Base-by-base conservation (phyloP, 2,888 invertebrate genomes). In the Tholera decimalis region DNA sequence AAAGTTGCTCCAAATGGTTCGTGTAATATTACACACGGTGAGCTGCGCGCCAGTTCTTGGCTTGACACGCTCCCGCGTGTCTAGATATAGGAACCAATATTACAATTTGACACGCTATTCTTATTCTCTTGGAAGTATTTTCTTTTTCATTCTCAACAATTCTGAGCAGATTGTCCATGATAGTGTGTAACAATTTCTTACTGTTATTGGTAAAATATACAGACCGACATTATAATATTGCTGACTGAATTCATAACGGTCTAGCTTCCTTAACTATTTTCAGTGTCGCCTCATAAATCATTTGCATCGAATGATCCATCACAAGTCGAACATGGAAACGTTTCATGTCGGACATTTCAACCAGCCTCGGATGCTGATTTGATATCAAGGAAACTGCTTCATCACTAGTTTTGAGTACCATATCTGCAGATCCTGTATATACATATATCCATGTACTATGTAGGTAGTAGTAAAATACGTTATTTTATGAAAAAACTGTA, bases 301-400 rank as follows among this genome's bases (percentile, higher is more conserved):
- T 79, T 85, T 80, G 82, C 78, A 77, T 82, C 74, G 75, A 67
- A 79, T 80, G 79, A 86, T 88, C 85, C 73, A 88, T 88, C 86
- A 88, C 77, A 65, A 59, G 73, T 65, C 64, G 64, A 72, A 73
- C 60, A 54, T 67, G 53, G 28, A 73, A 72, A 66, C 72, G 68
- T 77, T 78, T 73, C 65, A 71, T 62, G 65, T 72, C 69, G 68
- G 76, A 74, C 53, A 63, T 69, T 65, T 62, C 73, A 71, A 65
- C 66, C 51, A 22, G 41, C 49, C 13, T 46, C 28, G 6, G 55
- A 56, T 47, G 26, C 39, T 43, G 43, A 72, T 66, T 66, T 53
- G 43, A 56, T 44, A 53, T 53, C 30, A 13, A 37, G 28, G 37
- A 37, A 44, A 53, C 22, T 51, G 44, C 11, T 44, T 35, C 18